Evolutionary conservation across 2,888 invertebrate species (phyloP), one percentile per base, ranked within the genome.

Genomic region (Sinelater perroti): DNA sequence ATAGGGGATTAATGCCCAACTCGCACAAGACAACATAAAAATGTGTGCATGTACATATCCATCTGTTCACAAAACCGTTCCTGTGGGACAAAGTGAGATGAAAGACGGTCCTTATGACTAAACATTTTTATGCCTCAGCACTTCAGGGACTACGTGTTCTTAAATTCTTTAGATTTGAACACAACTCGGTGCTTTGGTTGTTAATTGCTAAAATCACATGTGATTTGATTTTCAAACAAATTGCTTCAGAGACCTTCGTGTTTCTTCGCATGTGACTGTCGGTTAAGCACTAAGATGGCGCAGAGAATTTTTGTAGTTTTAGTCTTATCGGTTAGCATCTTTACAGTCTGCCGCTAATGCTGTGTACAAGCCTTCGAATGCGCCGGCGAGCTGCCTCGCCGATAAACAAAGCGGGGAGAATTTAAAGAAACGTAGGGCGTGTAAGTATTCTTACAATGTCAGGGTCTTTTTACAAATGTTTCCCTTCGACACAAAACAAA

Each of bases 131-230:
- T 52, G 55, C 65, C 61, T 56, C 55, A 56, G 61, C 61, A 61
- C 62, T 56, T 62, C 59, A 52, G 53, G 64, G 58, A 61, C 51
- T 58, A 49, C 42, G 62, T 64, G 63, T 66, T 64, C 56, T 56
- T 53, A 47, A 57, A 36, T 50, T 57, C 47, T 38, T 47, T 60
- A 54, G n/a, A 61, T 62, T 58, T 76, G 76, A 78, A 78, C 78
- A 78, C 78, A 77, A 76, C 75, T 72, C 67, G 78, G 78, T 78
- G 76, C 76, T 76, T 77, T 76, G 75, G 75, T 74, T 70, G 71
- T 69, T 63, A 64, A 59, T 63, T 47, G 31, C 52, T 62, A 63
- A n/a, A 65, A 68, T 69, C 69, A 69, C 69, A 68, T 66, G 67
- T 69, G 67, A 67, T 69, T 69, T 67, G 69, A 69, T 69, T 67